Conservation (phyloP, 2,888 invertebrate species). For the Stomorhina lunata region DNA sequence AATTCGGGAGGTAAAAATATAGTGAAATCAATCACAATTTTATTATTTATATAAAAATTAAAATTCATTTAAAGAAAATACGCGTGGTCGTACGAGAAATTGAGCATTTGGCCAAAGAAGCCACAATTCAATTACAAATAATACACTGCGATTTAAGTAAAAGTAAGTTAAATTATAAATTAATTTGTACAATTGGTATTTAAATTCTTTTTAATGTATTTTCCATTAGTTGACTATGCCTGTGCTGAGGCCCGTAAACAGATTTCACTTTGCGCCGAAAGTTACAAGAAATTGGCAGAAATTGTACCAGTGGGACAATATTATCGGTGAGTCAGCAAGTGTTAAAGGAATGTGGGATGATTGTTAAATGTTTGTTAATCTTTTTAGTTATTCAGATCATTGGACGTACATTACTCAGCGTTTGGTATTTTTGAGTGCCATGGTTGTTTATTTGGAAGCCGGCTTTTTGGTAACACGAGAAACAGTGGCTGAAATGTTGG, state of each 20-base stretch:
- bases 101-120: constrained; percentile 89
- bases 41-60: background rate
- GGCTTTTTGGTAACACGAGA: constrained; percentile 88
- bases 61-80: constrained; percentile 71
- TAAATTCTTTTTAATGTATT: background rate
- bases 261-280: constrained; percentile 84
- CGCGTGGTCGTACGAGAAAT: constrained; percentile 82
- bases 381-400: constrained; percentile 87
- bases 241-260: constrained; percentile 84
- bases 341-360: background rate
- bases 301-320: constrained; percentile 89
- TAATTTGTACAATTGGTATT: background rate
- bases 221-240: constrained; percentile 82
- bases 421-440: constrained; percentile 87
- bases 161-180: constrained; percentile 80
- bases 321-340: constrained; percentile 82
- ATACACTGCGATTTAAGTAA: constrained; percentile 88
- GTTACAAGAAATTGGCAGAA: constrained; percentile 84
- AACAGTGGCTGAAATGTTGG: constrained; percentile 88
- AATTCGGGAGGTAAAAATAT: constrained; percentile 85
- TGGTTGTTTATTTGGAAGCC: constrained; percentile 89
- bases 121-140: constrained; percentile 88
- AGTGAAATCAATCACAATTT: background rate
- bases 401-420: constrained; percentile 92
- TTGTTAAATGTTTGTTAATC: background rate